Conservation (phyloP, 2,113 vertebrate genomes). For the Halichoeres trimaculatus region DNA sequence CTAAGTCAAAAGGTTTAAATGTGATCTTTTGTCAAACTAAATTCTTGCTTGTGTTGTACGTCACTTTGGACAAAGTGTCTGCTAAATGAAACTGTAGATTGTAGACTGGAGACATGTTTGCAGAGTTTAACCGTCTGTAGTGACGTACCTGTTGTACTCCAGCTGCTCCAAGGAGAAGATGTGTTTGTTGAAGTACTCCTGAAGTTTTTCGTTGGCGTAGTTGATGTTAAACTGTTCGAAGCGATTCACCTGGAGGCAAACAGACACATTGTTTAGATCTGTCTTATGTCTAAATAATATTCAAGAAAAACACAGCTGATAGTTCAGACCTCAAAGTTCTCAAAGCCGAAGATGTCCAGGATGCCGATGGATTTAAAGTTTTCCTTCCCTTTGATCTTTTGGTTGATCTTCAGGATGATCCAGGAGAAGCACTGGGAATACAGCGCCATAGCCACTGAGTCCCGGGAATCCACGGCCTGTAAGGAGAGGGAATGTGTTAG, state of each 20-base stretch:
- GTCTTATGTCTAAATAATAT: background rate
- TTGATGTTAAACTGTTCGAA: slow-evolving; percentile 97
- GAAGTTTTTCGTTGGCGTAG: slow-evolving; percentile 94
- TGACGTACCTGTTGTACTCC: slow-evolving; percentile 88
- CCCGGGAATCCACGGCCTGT: slow-evolving; percentile 91
- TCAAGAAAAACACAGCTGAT: background rate
- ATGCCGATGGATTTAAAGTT: slow-evolving; percentile 97
- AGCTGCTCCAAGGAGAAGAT: slow-evolving; percentile 96
- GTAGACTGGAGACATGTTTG: too few relatives aligned
- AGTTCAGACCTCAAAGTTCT: slow-evolving; percentile 90
- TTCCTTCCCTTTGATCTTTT: slow-evolving; percentile 91
- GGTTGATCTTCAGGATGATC: slow-evolving; percentile 93
- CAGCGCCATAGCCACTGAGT: slow-evolving; percentile 93
- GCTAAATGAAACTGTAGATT: too few relatives aligned
- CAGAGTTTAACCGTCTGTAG: background rate
- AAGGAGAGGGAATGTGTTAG: slow-evolving; percentile 14
- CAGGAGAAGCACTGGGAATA: slow-evolving; percentile 95
- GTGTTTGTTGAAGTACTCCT: slow-evolving; percentile 96
- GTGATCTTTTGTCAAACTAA: too few relatives aligned
- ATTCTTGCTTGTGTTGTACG: too few relatives aligned
- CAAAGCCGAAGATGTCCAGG: slow-evolving; percentile 95
- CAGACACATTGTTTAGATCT: background rate
- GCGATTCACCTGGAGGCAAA: slow-evolving; percentile 87
- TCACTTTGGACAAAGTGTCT: too few relatives aligned
- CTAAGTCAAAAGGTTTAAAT: too few relatives aligned